A percentile compares a stretch with the other conserved stretches of the same genome.
phyloP scores from a whole-genome alignment of 1,140 invertebrate genomes.

The Prorops nasuta region DNA sequence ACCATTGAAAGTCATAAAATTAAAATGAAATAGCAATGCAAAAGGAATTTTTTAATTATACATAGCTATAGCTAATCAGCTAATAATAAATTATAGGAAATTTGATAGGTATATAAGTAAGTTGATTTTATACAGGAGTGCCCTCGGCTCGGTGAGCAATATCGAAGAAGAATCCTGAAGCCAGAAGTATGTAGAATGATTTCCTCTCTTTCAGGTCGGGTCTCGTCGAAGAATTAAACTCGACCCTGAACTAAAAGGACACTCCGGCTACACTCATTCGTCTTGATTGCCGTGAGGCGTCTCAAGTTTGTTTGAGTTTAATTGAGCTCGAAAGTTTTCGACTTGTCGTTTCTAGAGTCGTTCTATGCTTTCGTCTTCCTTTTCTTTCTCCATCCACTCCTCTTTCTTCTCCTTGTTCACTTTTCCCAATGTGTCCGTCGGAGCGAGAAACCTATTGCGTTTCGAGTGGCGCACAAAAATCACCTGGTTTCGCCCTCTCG shows the following conservation, averaged over 20 bases:
- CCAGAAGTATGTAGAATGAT: background rate
- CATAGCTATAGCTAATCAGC: too few relatives aligned
- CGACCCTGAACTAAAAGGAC: conserved; percentile 16
- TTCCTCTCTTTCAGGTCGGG: background rate
- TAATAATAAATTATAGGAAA: too few relatives aligned
- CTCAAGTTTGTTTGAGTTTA: conserved; percentile 38
- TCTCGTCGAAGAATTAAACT: conserved; percentile 26
- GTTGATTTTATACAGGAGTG: too few relatives aligned
- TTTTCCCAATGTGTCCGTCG: background rate
- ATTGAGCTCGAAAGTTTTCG: conserved; percentile 41
- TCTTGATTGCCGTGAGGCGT: conserved; percentile 24
- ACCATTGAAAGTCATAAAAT: too few relatives aligned
- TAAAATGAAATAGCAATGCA: too few relatives aligned
- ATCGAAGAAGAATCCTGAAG: too few relatives aligned
- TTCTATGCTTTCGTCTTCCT: background rate
- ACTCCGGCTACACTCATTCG: conserved; percentile 7
- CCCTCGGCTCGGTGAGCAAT: conserved; percentile 14
- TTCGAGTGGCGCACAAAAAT: background rate
- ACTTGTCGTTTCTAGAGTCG: conserved; percentile 30
- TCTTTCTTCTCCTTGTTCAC: background rate
- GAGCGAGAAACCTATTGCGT: conserved; percentile 6
- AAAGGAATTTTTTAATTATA: too few relatives aligned
- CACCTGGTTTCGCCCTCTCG: background rate
- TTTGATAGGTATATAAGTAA: too few relatives aligned
- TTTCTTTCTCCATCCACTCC: conserved; percentile 2